These are phyloP conservation scores for Grammomys surdaster DNA, from an alignment of 2,113 vertebrate species.

Conservation along the genomic window DNA sequence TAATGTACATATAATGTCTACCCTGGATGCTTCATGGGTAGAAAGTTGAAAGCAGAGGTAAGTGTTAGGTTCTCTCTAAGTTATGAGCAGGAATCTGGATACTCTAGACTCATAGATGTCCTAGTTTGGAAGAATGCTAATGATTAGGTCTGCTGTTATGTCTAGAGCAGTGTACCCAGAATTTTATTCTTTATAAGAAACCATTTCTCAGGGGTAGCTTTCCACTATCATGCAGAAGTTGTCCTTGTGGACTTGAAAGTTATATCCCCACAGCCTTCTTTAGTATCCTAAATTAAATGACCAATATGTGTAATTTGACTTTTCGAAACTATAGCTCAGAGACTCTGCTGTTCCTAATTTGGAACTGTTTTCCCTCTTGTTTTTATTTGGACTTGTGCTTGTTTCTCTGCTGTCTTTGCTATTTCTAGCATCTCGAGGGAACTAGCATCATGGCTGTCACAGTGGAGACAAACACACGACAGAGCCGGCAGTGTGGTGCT, in stretches of 20 bases:
- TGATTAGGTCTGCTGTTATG: not conserved
- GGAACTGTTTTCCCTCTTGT: conserved; percentile 72
- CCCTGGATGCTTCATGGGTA: not conserved
- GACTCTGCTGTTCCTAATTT: conserved; percentile 69
- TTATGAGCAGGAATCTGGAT: not conserved
- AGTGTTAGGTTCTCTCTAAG: not conserved
- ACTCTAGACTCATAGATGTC: not conserved
- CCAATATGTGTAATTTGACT: conserved; percentile 8
- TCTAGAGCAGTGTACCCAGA: not conserved
- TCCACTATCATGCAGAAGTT: not conserved
- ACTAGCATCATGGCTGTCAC: conserved; percentile 60
- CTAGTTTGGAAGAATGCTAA: not conserved
- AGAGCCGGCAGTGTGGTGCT: conserved; percentile 74
- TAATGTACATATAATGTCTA: not conserved
- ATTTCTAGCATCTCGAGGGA: conserved; percentile 74
- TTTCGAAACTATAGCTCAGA: conserved; percentile 4
- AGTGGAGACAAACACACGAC: conserved; percentile 76
- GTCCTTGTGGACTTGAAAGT: not conserved
- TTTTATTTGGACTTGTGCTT: conserved; percentile 58
- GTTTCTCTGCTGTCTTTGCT: conserved; percentile 58
- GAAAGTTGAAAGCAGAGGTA: not conserved
- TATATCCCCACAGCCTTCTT: not conserved
- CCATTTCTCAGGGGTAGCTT: not conserved
- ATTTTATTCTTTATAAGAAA: conserved; percentile 35
- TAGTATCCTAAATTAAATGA: conserved; percentile 7